These are phyloP conservation scores for Halcyon malimbica DNA, from an alignment of 2,113 vertebrate genomes.

Conservation along the genomic window DNA sequence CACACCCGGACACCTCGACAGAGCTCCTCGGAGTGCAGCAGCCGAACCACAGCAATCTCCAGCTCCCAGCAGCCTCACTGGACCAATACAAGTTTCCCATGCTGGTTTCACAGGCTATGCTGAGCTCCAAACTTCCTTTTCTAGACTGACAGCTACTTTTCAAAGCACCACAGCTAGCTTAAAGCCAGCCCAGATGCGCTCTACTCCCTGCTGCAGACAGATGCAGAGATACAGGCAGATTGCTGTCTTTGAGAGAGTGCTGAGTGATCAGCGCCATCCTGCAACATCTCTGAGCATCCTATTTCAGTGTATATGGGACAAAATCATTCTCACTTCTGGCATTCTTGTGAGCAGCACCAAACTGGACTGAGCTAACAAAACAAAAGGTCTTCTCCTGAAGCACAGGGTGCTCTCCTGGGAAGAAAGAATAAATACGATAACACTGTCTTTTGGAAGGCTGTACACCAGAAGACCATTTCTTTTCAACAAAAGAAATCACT, in stretches of 20 bases:
- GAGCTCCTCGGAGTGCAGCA: background rate
- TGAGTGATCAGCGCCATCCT: background rate
- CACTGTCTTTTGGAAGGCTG: background rate
- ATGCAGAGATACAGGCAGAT: background rate
- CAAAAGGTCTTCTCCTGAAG: background rate
- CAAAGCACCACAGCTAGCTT: background rate
- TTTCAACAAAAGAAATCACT: background rate
- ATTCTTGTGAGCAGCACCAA: background rate
- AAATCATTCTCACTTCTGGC: background rate
- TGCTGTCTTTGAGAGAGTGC: background rate
- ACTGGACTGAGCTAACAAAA: background rate
- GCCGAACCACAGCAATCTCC: background rate
- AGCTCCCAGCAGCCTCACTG: background rate
- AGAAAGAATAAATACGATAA: background rate
- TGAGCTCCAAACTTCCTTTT: background rate
- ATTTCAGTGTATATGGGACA: background rate
- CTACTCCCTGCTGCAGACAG: background rate
- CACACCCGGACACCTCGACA: background rate
- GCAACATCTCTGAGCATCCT: background rate
- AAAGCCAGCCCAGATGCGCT: background rate
- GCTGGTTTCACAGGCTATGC: background rate
- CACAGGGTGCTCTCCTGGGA: background rate
- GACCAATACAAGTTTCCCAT: background rate
- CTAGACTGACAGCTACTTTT: background rate
- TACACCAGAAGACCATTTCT: background rate